Evolutionary conservation across 35 echinoderm and acorn worm genomes (phyloP).

Genomic region (Chiridota heheva): DNA sequence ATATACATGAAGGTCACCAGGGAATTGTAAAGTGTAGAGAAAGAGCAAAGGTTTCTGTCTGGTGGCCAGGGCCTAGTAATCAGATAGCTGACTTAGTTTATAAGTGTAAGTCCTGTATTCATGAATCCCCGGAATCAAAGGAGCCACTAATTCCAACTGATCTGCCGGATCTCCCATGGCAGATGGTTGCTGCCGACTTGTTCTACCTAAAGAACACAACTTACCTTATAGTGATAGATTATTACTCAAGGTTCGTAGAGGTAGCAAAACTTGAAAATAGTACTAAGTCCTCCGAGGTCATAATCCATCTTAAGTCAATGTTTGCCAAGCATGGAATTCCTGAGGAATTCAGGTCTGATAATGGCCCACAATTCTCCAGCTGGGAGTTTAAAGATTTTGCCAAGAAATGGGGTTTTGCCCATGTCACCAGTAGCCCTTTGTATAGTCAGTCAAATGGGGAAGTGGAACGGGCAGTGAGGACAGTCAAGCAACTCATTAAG

Average conservation of each 20-base stretch:
- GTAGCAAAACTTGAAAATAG: slow-evolving; percentile 9
- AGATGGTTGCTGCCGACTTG: neutral
- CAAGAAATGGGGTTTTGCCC: slow-evolving; percentile 18
- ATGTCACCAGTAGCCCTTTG: slow-evolving; percentile 30
- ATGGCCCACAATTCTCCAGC: slow-evolving; percentile 40
- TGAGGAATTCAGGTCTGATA: slow-evolving; percentile 26
- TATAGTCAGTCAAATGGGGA: slow-evolving; percentile 34
- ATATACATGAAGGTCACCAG: slow-evolving; percentile 28
- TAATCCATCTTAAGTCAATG: slow-evolving; percentile 31
- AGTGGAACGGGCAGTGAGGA: slow-evolving; percentile 33
- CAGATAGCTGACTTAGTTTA: slow-evolving; percentile 2
- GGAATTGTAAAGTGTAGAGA: slow-evolving; percentile 34
- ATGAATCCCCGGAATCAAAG: neutral
- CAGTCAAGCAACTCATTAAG: slow-evolving; percentile 31
- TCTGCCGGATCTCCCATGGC: neutral
- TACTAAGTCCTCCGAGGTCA: slow-evolving; percentile 22
- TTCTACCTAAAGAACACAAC: too few relatives aligned
- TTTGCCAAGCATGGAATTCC: slow-evolving; percentile 41
- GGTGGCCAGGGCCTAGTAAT: slow-evolving; percentile 2
- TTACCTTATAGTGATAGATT: neutral
- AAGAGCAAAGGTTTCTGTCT: neutral
- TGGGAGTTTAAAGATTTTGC: slow-evolving; percentile 22
- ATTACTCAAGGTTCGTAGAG: slow-evolving; percentile 20
- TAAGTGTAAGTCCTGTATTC: neutral
- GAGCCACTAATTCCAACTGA: neutral